phyloP scores from a whole-genome alignment of 2,113 vertebrate genomes.

The Neolamprologus ventralis region DNA sequence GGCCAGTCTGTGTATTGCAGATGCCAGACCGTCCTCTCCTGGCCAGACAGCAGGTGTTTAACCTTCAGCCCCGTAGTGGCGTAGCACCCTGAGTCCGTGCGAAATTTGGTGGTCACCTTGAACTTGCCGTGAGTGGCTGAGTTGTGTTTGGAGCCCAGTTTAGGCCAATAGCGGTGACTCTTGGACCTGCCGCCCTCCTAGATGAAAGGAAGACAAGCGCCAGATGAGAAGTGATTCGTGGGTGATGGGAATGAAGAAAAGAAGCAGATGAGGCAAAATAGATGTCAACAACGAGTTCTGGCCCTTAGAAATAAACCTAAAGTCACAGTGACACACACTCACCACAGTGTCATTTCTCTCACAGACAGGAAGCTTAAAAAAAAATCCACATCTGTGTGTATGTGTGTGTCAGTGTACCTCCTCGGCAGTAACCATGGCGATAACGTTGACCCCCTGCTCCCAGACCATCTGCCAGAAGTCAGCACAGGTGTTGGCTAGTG shows the following conservation, averaged over 20 bases:
- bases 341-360: not conserved
- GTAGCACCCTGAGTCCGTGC: conserved; percentile 63
- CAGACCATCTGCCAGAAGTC: conserved; percentile 99
- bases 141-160: conserved; percentile 69
- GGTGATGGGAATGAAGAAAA: not conserved
- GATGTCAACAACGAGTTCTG: not conserved
- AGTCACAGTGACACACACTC: not conserved
- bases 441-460: conserved; percentile 93
- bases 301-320: not conserved
- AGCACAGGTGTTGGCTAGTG: conserved; percentile 86
- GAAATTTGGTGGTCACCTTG: conserved; percentile 68
- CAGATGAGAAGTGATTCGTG: conserved; percentile 6
- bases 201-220: not conserved
- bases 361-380: not conserved
- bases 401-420: conserved; percentile 71
- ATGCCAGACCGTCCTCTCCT: conserved; percentile 68
- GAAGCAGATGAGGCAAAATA: not conserved
- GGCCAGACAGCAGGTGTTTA: conserved; percentile 65
- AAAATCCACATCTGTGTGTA: not conserved
- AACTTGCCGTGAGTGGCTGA: conserved; percentile 66
- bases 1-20: conserved; percentile 70
- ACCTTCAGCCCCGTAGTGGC: conserved; percentile 67
- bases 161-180: conserved; percentile 68
- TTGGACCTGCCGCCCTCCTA: conserved; percentile 64
- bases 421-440: conserved; percentile 93